These are phyloP conservation scores for Burhinus bistriatus DNA, from an alignment of 2,113 vertebrate genomes.

Conservation along the genomic window DNA sequence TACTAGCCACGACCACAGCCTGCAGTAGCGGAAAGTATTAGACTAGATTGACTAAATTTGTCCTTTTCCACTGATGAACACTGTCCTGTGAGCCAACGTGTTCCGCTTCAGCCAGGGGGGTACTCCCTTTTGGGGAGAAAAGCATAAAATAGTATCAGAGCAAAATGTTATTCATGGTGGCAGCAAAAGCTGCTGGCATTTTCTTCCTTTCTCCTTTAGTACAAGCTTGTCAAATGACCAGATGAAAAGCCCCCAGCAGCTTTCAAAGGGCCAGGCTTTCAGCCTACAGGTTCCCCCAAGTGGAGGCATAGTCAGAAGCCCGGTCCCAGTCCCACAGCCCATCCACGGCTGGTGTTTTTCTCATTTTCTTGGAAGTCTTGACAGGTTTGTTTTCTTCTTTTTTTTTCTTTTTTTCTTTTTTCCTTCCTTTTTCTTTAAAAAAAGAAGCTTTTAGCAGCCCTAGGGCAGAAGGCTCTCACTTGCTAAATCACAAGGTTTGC, in stretches of 20 bases:
- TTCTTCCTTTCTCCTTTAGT: neutral
- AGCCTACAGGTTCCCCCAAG: neutral
- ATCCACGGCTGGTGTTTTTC: neutral
- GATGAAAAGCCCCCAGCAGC: neutral
- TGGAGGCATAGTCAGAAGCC: neutral
- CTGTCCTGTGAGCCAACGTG: neutral
- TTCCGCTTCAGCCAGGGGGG: neutral
- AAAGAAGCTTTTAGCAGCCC: neutral
- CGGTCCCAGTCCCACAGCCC: neutral
- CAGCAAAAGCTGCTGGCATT: neutral
- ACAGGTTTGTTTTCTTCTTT: neutral
- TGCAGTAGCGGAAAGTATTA: neutral
- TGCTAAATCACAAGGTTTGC: slow-evolving; percentile 60
- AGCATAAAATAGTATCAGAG: neutral
- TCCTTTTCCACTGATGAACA: neutral
- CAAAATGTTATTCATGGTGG: neutral
- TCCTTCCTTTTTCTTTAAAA: too few species aligned
- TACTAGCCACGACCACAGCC: neutral
- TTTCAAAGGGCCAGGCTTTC: neutral
- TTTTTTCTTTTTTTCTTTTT: neutral
- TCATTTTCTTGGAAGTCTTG: slow-evolving; percentile 21
- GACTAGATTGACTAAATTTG: neutral
- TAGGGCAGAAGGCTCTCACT: slow-evolving; percentile 37
- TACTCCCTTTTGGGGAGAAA: neutral
- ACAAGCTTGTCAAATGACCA: neutral